phyloP scores from a whole-genome alignment of 2,797 vertebrate species.

The Phoeniculus purpureus region DNA sequence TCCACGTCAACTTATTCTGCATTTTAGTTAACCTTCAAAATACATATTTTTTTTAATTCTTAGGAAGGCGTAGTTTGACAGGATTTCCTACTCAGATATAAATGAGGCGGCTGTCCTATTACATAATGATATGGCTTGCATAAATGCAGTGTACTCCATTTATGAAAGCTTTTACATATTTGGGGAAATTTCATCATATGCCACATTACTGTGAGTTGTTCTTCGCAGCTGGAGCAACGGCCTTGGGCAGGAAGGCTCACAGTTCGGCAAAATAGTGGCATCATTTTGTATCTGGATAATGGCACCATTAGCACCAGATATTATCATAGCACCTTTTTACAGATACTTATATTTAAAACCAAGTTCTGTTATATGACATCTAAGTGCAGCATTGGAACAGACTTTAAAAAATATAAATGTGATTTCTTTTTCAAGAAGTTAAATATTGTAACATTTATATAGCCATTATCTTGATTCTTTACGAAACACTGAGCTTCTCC shows the following conservation, averaged over 20 bases:
- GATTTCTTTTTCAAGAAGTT: constrained; percentile 49
- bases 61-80: background rate
- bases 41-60: background rate
- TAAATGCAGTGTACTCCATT: constrained; percentile 41
- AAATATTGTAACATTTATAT: constrained; percentile 44
- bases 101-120: constrained; percentile 31
- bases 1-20: background rate
- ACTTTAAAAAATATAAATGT: constrained; percentile 37
- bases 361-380: constrained; percentile 19
- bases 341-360: constrained; percentile 60
- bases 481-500: background rate
- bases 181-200: constrained; percentile 40
- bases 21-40: background rate
- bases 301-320: constrained; percentile 55
- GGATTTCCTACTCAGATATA: constrained; percentile 4
- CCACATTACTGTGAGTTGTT: constrained; percentile 32
- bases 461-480: constrained; percentile 35
- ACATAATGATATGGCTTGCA: background rate
- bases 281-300: constrained; percentile 62
- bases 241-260: constrained; percentile 53
- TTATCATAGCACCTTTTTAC: constrained; percentile 63
- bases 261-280: constrained; percentile 64
- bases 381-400: constrained; percentile 37
- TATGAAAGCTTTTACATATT: constrained; percentile 43
- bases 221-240: constrained; percentile 49